A percentile compares a stretch with the other conserved stretches of the same genome.
These are phyloP conservation scores for Oreochromis mossambicus DNA, from an alignment of 2,797 vertebrate species.

Conservation along the genomic window DNA sequence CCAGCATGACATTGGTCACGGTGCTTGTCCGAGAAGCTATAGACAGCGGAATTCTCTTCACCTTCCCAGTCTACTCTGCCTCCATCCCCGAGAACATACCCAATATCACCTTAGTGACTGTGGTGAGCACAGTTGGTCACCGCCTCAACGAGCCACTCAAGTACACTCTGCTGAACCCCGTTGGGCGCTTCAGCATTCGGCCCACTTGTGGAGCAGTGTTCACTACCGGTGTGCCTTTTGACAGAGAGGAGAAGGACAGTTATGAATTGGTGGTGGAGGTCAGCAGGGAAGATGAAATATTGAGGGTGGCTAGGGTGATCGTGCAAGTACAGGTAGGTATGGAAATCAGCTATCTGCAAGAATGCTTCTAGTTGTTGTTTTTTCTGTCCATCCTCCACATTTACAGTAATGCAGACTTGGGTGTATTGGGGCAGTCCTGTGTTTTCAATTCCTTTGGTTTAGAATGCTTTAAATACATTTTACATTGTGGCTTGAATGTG, in stretches of 20 bases:
- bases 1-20: conserved; percentile 81
- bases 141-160: conserved; percentile 90
- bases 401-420: not conserved
- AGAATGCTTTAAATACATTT: not conserved
- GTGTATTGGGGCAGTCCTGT: not conserved
- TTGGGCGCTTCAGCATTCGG: conserved; percentile 84
- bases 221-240: conserved; percentile 87
- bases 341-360: not conserved
- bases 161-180: conserved; percentile 89
- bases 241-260: conserved; percentile 85
- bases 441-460: not conserved
- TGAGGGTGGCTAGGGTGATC: conserved; percentile 82
- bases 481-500: not conserved
- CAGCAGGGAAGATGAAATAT: conserved; percentile 82
- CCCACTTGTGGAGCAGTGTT: conserved; percentile 91
- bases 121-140: conserved; percentile 85
- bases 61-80: conserved; percentile 80
- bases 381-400: not conserved
- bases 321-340: conserved; percentile 82
- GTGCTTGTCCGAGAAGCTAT: conserved; percentile 88
- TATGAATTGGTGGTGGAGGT: conserved; percentile 92
- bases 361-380: not conserved
- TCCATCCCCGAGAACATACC: conserved; percentile 85
- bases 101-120: conserved; percentile 80
- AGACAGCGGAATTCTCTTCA: conserved; percentile 86